These are phyloP conservation scores for Ceratitis capitata DNA, from an alignment of 1,140 invertebrate genomes.

Conservation along the genomic window DNA sequence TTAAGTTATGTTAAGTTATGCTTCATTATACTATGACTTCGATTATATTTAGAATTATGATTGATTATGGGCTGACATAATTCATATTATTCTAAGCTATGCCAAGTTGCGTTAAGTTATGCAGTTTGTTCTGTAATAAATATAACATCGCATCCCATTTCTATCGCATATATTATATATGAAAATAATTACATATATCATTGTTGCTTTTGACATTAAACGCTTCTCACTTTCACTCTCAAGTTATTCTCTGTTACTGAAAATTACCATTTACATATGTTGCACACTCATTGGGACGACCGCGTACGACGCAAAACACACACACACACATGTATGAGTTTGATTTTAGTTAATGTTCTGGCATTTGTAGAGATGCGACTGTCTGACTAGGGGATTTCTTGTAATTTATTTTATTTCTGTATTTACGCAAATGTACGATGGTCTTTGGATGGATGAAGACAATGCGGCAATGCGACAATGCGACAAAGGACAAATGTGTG, in stretches of 20 bases:
- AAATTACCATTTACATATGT: neutral
- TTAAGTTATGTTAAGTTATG: too few relatives aligned
- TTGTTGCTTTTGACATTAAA: neutral
- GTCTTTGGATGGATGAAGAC: neutral
- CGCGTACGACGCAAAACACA: too few relatives aligned
- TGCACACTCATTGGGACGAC: neutral
- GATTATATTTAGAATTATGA: too few relatives aligned
- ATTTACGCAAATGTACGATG: slow-evolving; percentile 9
- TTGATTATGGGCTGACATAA: too few relatives aligned
- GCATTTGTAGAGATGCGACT: neutral
- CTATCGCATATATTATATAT: neutral
- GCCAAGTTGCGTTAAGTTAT: too few relatives aligned
- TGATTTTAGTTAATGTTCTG: neutral
- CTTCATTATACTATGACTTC: too few relatives aligned
- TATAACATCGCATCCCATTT: too few relatives aligned
- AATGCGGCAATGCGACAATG: neutral
- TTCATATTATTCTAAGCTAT: too few relatives aligned
- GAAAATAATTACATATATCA: neutral
- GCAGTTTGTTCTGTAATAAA: too few relatives aligned
- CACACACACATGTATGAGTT: too few relatives aligned
- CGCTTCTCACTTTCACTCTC: neutral
- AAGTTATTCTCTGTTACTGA: neutral
- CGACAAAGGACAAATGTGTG: neutral
- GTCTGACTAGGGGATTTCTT: slow-evolving; percentile 27
- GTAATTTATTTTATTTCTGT: neutral